phyloP scores from a whole-genome alignment of 2,113 vertebrate genomes.

The Cyanoliseus patagonus region DNA sequence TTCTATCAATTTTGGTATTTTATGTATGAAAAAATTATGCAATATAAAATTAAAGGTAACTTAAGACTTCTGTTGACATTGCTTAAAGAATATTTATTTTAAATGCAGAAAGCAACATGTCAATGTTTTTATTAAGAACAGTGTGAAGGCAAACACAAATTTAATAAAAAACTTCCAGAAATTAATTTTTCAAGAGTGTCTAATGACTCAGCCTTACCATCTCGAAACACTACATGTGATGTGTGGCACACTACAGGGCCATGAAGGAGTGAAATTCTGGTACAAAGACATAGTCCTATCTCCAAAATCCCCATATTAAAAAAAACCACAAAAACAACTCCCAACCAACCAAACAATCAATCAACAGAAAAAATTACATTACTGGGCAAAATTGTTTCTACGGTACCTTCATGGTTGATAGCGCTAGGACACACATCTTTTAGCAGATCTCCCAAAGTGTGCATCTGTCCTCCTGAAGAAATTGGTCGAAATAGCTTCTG shows the following conservation, averaged over 20 bases:
- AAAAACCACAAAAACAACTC: fast-evolving
- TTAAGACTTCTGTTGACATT: not conserved
- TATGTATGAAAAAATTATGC: not conserved
- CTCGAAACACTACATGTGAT: not conserved
- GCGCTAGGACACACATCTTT: slow-evolving; percentile 89
- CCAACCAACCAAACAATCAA: not conserved
- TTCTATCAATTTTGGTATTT: not conserved
- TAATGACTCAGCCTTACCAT: not conserved
- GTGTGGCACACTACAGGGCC: not conserved
- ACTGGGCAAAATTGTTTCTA: not conserved
- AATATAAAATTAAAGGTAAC: not conserved
- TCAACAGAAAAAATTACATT: not conserved
- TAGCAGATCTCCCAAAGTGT: slow-evolving; percentile 90
- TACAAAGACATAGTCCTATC: not conserved
- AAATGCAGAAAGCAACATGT: not conserved
- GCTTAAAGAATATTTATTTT: not conserved
- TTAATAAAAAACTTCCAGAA: not conserved
- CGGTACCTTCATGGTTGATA: slow-evolving; percentile 83
- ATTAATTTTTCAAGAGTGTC: not conserved
- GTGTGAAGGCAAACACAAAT: not conserved
- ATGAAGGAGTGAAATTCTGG: not conserved
- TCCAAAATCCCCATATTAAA: not conserved
- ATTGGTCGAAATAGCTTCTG: slow-evolving; percentile 95
- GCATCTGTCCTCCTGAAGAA: slow-evolving; percentile 84
- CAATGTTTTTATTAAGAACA: not conserved